Percentiles rank a stretch among this genome's conserved stretches.
Conservation (phyloP, 1,140 invertebrate species). For the Drosophila carrolli region DNA sequence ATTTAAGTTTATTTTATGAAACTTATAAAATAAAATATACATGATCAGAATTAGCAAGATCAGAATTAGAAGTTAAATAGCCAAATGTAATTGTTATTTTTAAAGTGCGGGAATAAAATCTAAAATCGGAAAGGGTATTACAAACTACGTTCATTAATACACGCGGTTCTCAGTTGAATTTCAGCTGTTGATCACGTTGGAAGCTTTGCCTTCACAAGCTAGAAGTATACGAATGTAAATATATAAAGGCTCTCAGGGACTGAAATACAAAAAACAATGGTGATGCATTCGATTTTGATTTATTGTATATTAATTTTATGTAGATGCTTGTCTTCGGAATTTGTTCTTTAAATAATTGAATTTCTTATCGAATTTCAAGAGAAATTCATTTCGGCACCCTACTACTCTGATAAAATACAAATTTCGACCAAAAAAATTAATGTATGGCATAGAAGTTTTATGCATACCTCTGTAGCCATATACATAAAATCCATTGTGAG, state of each 20-base stretch:
- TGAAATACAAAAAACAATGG: background rate
- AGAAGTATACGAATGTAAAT: background rate
- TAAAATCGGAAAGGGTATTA: background rate
- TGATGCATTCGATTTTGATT: constrained; percentile 41
- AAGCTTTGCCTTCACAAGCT: background rate
- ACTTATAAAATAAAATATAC: too few relatives aligned
- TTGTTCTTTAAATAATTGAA: constrained; percentile 66
- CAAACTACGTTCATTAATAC: background rate
- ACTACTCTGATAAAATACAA: constrained; percentile 37
- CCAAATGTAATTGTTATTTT: too few relatives aligned
- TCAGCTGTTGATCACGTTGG: background rate
- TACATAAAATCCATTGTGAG: background rate
- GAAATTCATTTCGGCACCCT: constrained; percentile 64
- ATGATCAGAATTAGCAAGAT: too few relatives aligned
- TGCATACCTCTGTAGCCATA: background rate
- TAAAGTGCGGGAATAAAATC: background rate
- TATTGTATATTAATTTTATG: constrained; percentile 68
- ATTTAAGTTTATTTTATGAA: too few relatives aligned
- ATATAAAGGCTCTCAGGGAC: background rate
- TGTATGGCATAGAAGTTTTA: constrained; percentile 2
- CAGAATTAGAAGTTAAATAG: too few relatives aligned
- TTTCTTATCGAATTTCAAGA: constrained; percentile 73
- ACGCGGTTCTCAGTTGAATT: background rate
- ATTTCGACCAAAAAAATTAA: constrained; percentile 29
- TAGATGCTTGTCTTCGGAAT: constrained; percentile 36